Base-by-base conservation (phyloP, 2,113 vertebrate species). In the Maylandia zebra region DNA sequence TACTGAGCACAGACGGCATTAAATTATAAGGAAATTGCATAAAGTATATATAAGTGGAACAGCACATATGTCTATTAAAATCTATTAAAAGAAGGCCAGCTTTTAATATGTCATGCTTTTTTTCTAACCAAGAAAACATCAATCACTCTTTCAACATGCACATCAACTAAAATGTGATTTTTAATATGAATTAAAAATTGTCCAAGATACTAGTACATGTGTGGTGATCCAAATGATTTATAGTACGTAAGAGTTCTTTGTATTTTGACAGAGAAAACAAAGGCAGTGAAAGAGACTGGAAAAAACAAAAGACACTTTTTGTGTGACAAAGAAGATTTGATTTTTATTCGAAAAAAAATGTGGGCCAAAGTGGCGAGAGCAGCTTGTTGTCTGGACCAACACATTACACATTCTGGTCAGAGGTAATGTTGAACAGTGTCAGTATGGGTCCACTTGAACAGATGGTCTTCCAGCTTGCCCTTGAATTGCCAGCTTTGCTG, bases 401-500 rank as follows among this genome's bases (percentile, higher is more conserved):
- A 36, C 34, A 83, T 93, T 90, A 91, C 30, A 83, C 78, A 89
- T 93, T 94, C 87, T 86, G 86, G 88, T 91, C 91, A 88, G 93
- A 84, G 86, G 85, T 89, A 59, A 86, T 56, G 80, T 64, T 17
- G 69, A 76, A 36, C 22, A 8, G 55, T 79, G 90, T 86, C 89
- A 88, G 16, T 32, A 43, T 48, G 81, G 84, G 79, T 90, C 59
- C 52, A 74, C 90, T 56, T n/a, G 80, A 93, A 88, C 96, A 96
- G 94, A 96, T 96, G 96, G 95, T 89, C 74, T 43, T 88, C 71
- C 88, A 57, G 84, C 71, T 83, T 81, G 89, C 90, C 92, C 93
- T 96, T 94, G 90, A 94, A 87, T 87, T 90, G 81, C 45, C 43
- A 61, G 81, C 59, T 83, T 81, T 69, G 86, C 88, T 66, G 92